These are phyloP conservation scores for Catocala sponsa DNA, from an alignment of 2,888 invertebrate species.

Conservation along the genomic window DNA sequence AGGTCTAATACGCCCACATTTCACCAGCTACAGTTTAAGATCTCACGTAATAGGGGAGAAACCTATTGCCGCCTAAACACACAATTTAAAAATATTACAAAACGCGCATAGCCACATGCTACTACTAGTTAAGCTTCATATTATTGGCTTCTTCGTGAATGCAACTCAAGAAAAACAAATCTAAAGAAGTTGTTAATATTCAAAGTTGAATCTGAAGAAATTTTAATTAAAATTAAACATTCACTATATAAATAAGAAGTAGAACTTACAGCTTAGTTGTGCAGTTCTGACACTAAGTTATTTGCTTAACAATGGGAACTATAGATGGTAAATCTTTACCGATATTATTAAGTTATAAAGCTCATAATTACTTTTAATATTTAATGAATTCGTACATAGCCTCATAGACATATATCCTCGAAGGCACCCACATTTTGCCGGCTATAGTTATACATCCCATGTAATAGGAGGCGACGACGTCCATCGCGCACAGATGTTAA, in stretches of 20 bases:
- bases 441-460: too few species aligned
- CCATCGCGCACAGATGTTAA: too few species aligned
- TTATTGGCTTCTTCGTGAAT: slow-evolving; percentile 28
- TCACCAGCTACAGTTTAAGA: too few species aligned
- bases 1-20: too few species aligned
- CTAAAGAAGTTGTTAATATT: slow-evolving; percentile 57
- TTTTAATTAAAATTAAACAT: slow-evolving; percentile 64
- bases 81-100: too few species aligned
- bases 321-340: slow-evolving; percentile 14
- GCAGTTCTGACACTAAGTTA: slow-evolving; percentile 42
- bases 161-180: slow-evolving; percentile 44
- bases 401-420: too few species aligned
- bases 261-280: slow-evolving; percentile 47
- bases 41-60: too few species aligned
- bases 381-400: too few species aligned
- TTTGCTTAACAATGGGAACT: slow-evolving; percentile 29
- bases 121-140: slow-evolving; percentile 21
- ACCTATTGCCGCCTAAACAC: too few species aligned
- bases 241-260: slow-evolving; percentile 59
- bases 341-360: neutral
- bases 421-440: too few species aligned
- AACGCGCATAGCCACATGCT: neutral
- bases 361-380: too few species aligned
- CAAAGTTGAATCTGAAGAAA: slow-evolving; percentile 54
- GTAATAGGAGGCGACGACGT: too few species aligned